Evolutionary conservation across 2,888 invertebrate species (phyloP), one percentile per base, ranked within the genome.

Genomic region (Mystacides longicornis): DNA sequence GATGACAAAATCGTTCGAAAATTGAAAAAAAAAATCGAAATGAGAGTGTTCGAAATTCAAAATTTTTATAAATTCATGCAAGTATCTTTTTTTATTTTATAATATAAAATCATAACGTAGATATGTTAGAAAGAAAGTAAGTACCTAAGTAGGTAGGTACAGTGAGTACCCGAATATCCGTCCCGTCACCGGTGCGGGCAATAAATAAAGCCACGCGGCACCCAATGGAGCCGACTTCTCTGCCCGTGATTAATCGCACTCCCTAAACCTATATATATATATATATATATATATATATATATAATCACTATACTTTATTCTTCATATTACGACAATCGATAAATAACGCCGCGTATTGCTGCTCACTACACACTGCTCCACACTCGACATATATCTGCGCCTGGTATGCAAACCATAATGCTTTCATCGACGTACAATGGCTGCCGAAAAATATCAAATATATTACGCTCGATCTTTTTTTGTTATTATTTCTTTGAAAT

Each of bases 141-240:
- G 45, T 7, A 45, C 45, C 45, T 45, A 45, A 19, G 20, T 45
- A 43, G 5, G 18, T 43, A 46, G 11, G 21, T 46, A 46, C 46
- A 46, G 46, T 46, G 21, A n/a, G 20, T 46, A 21, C 19, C 19
- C 46, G 20, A 46, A 46, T 20, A n/a, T 46, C 47, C 51, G 45
- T 16, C 31, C 49, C 42, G 22, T 22, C 45, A 31, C 22, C 49
- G 49, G 50, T 43, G 31, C 47, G 19, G n/a, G 21, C 57, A 55
- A 60, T 60, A 60, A 60, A 57, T 57, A 55, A 57, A 31, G 27
- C 33, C 52, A 51, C 33, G 43, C 33, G 56, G 51, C 60, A 33
- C 54, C 60, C 60, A 49, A 53, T 56, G 47, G 60, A 57, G 60
- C 60, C 60, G 60, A 60, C 60, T 60, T 60, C 57, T 60, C 57